Evolutionary conservation across 2,797 vertebrate genomes (phyloP), one percentile per base, ranked within the genome.

Genomic region (Macropus fuliginosus): DNA sequence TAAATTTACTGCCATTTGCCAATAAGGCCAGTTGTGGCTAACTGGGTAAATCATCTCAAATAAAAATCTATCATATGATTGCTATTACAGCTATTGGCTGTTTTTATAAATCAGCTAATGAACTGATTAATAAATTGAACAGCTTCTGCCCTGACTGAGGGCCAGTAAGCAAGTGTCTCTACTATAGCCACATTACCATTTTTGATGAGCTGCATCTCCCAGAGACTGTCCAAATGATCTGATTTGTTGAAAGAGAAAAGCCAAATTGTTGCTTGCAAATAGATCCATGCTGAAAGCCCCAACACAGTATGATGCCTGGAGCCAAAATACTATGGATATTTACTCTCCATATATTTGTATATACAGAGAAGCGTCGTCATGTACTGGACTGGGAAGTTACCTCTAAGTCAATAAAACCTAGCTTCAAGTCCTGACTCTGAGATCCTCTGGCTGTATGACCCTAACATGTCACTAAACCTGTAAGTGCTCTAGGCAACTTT

Each of bases 21-120:
- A 96, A 96, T 94, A 55, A 93, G 57, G 92, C 90, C 95, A 96
- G 59, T 4, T 21, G 91, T 90, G 92, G 91, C 93, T 96, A 95
- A 96, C 81, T 94, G 57, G 94, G 91, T 94, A 96, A 97, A 96
- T 95, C 92, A 74, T 91, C 96, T 97, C 92, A 96, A 95, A 96
- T 90, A 89, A 94, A 92, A 93, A 50, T 97, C 96, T 97, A 96
- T 96, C 97, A 94, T 97, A 96, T 97, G 97, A 91, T 94, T 94
- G 87, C 18, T 92, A 92, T 91, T 95, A 92, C 95, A 94, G 81
- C 95, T 96, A 96, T 94, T 91, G 93, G 81, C 92, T 97, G 66
- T 97, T 93, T 66, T 95, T 93, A 97, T 97, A 96, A 98, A 97
- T 95, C 96, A 94, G 95, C 92, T 66, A 90, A 87, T 94, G 27